Evolutionary conservation across 2,797 vertebrate species (phyloP).

Genomic region (Chloroceryle amazona): DNA sequence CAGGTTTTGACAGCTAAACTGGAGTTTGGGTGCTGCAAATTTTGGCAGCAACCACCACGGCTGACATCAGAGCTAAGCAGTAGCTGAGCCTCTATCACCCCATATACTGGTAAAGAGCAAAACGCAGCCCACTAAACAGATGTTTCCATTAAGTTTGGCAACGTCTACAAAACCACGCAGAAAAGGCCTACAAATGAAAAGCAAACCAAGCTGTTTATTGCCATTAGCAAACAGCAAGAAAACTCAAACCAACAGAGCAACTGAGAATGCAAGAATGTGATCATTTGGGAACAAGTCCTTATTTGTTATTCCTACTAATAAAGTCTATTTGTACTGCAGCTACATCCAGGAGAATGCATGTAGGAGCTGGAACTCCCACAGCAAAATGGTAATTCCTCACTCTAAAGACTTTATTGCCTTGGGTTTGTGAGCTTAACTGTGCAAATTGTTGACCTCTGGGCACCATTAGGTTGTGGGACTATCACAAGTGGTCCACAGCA

Average conservation of each 20-base stretch:
- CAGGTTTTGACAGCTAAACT: background rate
- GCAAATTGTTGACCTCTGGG: background rate
- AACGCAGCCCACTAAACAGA: background rate
- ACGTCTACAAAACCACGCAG: background rate
- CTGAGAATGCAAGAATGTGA: background rate
- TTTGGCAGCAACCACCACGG: background rate
- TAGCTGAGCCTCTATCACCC: background rate
- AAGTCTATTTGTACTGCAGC: background rate
- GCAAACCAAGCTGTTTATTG: constrained; percentile 21
- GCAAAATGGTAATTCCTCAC: background rate
- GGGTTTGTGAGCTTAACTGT: background rate
- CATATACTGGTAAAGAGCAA: background rate
- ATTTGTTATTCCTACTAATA: constrained; percentile 35
- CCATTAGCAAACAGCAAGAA: background rate
- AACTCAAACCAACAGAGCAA: background rate
- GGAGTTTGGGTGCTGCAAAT: background rate
- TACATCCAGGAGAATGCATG: background rate
- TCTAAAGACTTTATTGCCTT: background rate
- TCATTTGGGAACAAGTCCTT: background rate
- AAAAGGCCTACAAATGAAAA: background rate
- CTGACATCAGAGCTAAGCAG: background rate
- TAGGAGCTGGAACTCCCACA: background rate
- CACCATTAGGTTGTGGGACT: background rate
- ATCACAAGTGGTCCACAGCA: background rate
- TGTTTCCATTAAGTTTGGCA: constrained; percentile 4